phyloP scores from a whole-genome alignment of 2,888 invertebrate species.

The Drosophila imparisetae region DNA sequence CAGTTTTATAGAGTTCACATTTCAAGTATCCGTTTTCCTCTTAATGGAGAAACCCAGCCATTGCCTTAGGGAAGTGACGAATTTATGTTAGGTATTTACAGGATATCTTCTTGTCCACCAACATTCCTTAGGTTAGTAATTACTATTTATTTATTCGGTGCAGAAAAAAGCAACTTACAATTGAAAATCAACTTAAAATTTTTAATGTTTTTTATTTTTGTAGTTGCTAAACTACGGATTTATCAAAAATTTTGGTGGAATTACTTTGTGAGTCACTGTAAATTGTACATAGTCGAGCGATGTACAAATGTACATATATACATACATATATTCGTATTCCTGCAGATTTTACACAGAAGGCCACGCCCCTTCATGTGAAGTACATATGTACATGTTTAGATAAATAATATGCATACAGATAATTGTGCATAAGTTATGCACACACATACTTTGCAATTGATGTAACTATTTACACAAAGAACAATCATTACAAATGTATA shows the following conservation, averaged over 20 bases:
- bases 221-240: neutral
- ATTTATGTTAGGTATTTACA: neutral
- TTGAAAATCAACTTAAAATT: neutral
- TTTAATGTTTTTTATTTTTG: neutral
- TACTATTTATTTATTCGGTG: neutral
- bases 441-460: constrained; percentile 4
- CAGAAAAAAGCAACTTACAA: neutral
- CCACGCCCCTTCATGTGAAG: constrained; percentile 1
- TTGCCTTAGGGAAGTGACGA: no score
- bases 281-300: constrained; percentile 1
- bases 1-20: neutral
- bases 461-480: constrained; percentile 14
- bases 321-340: neutral
- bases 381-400: neutral
- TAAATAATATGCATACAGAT: neutral
- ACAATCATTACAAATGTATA: neutral
- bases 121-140: neutral
- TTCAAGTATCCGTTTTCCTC: neutral
- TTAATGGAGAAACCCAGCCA: neutral
- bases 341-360: neutral
- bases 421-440: neutral
- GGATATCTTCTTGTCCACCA: neutral
- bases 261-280: constrained; percentile 1
- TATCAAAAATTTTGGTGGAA: neutral
- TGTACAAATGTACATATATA: neutral